These are phyloP conservation scores for Chloroclysta siterata DNA, from an alignment of 2,888 invertebrate species.

Conservation along the genomic window DNA sequence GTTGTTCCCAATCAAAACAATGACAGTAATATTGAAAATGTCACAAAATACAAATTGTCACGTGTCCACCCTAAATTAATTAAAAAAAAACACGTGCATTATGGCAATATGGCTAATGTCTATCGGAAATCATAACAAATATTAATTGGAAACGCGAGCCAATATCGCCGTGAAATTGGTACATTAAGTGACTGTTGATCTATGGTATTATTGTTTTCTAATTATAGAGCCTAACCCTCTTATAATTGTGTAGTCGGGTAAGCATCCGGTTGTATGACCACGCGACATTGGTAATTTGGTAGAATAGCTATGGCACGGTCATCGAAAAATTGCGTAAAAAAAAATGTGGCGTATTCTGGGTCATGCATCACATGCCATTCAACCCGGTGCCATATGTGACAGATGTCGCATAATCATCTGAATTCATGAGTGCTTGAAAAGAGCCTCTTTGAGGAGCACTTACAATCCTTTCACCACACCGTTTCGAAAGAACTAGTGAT, in stretches of 20 bases:
- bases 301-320: neutral
- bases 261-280: conserved; percentile 12
- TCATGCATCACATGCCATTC: too few species aligned
- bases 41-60: conserved; percentile 13
- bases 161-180: conserved; percentile 24
- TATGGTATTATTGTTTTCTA: conserved; percentile 15
- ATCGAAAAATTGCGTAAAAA: neutral
- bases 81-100: conserved; percentile 21
- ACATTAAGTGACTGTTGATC: conserved; percentile 3
- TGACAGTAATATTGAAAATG: conserved; percentile 19
- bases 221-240: conserved; percentile 13
- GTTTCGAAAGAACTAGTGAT: too few species aligned
- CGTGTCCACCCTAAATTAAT: conserved; percentile 26
- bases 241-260: neutral
- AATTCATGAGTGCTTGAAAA: too few species aligned
- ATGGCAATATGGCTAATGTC: conserved; percentile 26
- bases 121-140: conserved; percentile 34
- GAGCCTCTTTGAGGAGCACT: too few species aligned
- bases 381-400: too few species aligned
- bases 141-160: conserved; percentile 29
- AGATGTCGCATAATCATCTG: too few species aligned
- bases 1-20: conserved; percentile 25
- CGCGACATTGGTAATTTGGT: conserved; percentile 6
- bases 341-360: too few species aligned
- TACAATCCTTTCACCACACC: too few species aligned